Base-by-base conservation (phyloP, 2,888 invertebrate genomes). In the Sceliomorpha sp. region DNA sequence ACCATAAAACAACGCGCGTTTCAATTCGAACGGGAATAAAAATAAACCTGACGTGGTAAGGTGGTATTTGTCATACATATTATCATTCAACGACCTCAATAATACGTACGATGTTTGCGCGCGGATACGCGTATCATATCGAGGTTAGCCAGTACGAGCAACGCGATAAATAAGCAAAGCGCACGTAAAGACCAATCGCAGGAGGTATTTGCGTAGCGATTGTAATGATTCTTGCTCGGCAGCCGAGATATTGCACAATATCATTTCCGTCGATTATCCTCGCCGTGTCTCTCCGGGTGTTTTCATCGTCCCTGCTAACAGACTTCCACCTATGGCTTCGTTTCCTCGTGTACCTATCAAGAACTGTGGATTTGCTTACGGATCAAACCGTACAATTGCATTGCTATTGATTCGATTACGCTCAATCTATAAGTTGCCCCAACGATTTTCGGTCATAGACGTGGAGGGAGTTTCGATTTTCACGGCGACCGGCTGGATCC, bases 241-340 rank as follows among this genome's bases (percentile, higher is more conserved):
- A 39, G 53, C 4, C 17, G 44, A 10, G 17, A 51, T 66, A 55
- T 71, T 73, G 66, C 69, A 60, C 71, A 70, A 72, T 50, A 60
- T 64, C 55, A 62, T 70, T 72, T 69, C 56, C 71, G 73, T 45
- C 64, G 60, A 72, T 73, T 73, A 67, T 67, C 40, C 10, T 2
- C 24, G 14, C 34, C 15, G 34, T 15, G 47, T 14, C 27, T 44
- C 13, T 24, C 12, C 34, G 37, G 51, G 36, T 27, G 26, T 36
- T 12, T 20, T 59, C 36, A 36, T 50, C n/a, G 36, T 20, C 31
- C 36, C 44, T 44, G 48, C 36, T 17, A 40, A 55, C 15, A 42
- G 37, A 63, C 27, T 44, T 12, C 27, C n/a, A n/a, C 9, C 10
- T 58, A 48, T 17, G 59, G 27, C 37, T 59, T 59, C 48, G 14